Percentiles rank a stretch among this genome's conserved stretches.
phyloP scores from a whole-genome alignment of 2,797 vertebrate genomes.

The Lindbergichthys nudifrons region DNA sequence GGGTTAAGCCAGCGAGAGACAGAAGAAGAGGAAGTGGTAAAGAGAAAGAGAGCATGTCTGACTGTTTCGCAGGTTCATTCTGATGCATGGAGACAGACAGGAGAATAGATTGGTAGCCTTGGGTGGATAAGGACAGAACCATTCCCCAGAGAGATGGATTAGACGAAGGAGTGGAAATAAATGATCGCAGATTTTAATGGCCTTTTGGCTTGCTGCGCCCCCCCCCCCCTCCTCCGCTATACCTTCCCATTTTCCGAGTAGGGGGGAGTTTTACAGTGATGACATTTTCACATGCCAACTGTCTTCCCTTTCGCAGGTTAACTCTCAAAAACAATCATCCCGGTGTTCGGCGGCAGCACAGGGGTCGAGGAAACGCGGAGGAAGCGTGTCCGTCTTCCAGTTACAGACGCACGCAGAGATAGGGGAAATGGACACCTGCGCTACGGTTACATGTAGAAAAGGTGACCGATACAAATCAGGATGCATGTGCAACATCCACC shows the following conservation, averaged over 20 bases:
- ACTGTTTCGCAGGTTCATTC: slow-evolving; percentile 84
- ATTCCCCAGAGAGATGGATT: slow-evolving; percentile 89
- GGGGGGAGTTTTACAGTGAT: slow-evolving; percentile 73
- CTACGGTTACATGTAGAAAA: slow-evolving; percentile 30
- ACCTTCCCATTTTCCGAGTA: slow-evolving; percentile 70
- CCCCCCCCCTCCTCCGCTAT: slow-evolving; percentile 25
- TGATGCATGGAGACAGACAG: slow-evolving; percentile 84
- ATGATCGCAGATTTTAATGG: slow-evolving; percentile 88
- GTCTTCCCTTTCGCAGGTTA: slow-evolving; percentile 63
- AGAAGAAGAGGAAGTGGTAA: slow-evolving; percentile 58
- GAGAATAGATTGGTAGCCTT: slow-evolving; percentile 89
- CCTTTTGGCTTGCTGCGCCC: slow-evolving; percentile 84
- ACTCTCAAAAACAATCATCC: slow-evolving; percentile 64
- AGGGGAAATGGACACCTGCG: slow-evolving; percentile 33
- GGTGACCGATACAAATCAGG: slow-evolving; percentile 52
- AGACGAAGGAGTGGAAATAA: slow-evolving; percentile 86
- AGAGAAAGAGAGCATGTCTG: slow-evolving; percentile 73
- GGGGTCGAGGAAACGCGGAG: slow-evolving; percentile 3
- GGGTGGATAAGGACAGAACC: slow-evolving; percentile 88
- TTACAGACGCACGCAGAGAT: slow-evolving; percentile 42
- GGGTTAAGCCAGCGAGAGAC: slow-evolving; percentile 48
- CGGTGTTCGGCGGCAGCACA: not conserved
- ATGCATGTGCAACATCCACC: slow-evolving; percentile 43
- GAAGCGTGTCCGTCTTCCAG: slow-evolving; percentile 42
- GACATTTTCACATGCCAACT: slow-evolving; percentile 79